Base-by-base conservation (phyloP, 2,888 invertebrate genomes). In the Anarsia innoxiella region DNA sequence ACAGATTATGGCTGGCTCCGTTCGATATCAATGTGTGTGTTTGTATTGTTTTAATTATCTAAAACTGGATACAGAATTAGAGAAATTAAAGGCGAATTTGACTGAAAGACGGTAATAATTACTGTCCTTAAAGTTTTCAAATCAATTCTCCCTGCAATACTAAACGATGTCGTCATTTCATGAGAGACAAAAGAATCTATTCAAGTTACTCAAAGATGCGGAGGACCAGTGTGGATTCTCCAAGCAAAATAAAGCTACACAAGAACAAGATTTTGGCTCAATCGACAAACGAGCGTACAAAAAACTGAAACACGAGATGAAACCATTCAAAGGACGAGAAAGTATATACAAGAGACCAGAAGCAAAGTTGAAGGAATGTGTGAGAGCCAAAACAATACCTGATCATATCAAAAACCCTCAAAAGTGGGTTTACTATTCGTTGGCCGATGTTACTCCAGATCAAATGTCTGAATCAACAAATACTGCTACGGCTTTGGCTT, bases 381-480 rank as follows among this genome's bases (percentile, higher is more conserved):
- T 89, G 23, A 86, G 86, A 31, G 74, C 55, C 10, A 82, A 59
- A 62, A 74, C 53, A 37, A 59, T 65, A 41, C 79, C 70, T 39
- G 77, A 63, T 45, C 88, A 88, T 56, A 86, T 90, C 56, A 88
- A 88, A 46, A 90, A 94, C 73, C 95, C 95, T 9, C 88, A 92
- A 42, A 93, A 92, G 60, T 95, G 93, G 93, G 90, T 88, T 8
- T 92, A 90, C 58, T 95, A 96, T 57, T 89, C 90, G 10, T 69
- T 96, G 11, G 90, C 89, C 14, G 93, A 95, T 86, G 93, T 94
- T 2, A 86, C 87, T 4, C 86, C 85, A 39, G 89, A 89, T 10
- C 93, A 94, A 56, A 91, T 94, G 78, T 92, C 94, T 0, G 93
- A 95, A 39, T 86, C 87, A 36, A 90, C 91, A 27, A 95, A 95